phyloP scores from a whole-genome alignment of 2,113 vertebrate species.

The Leptodactylus fuscus region DNA sequence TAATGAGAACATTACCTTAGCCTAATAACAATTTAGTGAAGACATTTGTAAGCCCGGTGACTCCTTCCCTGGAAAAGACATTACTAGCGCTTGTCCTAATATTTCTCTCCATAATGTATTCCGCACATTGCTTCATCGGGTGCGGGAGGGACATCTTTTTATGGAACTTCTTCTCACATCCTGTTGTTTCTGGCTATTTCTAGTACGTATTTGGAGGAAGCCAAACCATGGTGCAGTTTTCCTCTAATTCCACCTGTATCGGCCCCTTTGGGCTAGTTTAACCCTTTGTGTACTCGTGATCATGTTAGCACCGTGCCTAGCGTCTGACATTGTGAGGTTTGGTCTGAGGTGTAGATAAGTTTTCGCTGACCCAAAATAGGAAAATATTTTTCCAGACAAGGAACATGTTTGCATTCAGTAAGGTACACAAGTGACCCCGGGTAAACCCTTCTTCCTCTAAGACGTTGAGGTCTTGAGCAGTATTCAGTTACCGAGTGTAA shows the following conservation, averaged over 20 bases:
- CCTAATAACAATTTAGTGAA: background rate
- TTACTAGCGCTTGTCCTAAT: background rate
- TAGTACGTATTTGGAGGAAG: background rate
- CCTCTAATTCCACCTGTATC: conserved; percentile 3
- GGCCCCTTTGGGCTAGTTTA: background rate
- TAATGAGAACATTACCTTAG: background rate
- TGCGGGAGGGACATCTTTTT: background rate
- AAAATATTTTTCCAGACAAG: conserved; percentile 56
- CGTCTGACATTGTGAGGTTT: background rate
- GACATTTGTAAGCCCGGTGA: background rate
- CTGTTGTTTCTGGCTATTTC: conserved; percentile 32
- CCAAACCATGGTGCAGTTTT: background rate
- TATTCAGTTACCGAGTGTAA: background rate
- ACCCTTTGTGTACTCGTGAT: background rate
- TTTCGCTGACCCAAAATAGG: background rate
- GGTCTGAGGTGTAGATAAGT: background rate
- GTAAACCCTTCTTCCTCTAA: conserved; percentile 15
- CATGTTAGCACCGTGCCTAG: background rate
- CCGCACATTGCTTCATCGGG: background rate
- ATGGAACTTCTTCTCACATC: conserved; percentile 14
- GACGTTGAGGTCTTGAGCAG: background rate
- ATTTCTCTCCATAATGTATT: conserved; percentile 25
- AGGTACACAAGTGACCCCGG: conserved; percentile 24
- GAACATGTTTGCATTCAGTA: conserved; percentile 53
- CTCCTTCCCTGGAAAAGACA: conserved; percentile 27